A percentile compares a stretch with the other conserved stretches of the same genome.
Conservation (phyloP, 1,140 invertebrate species). For the Drosophila sulfurigaster region DNA sequence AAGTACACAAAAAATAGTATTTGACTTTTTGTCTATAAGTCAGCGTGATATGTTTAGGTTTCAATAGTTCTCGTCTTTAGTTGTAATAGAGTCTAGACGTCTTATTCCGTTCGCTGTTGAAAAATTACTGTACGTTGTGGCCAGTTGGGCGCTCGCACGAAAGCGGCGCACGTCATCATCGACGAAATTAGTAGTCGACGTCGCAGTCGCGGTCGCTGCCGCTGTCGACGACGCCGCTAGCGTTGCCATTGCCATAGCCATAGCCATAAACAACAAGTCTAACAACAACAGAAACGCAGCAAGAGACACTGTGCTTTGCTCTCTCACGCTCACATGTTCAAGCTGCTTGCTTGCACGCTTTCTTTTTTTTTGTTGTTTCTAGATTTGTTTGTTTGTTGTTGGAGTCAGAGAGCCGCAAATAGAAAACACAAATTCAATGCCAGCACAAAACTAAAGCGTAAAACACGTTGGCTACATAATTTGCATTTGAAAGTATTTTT, state of each 20-base stretch:
- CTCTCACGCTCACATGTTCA: constrained; percentile 32
- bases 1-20: constrained; percentile 55
- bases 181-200: constrained; percentile 66
- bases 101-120: constrained; percentile 67
- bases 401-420: constrained; percentile 57
- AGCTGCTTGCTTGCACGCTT: constrained; percentile 33
- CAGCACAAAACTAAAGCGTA: constrained; percentile 30
- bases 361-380: constrained; percentile 56
- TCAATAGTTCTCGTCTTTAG: neutral
- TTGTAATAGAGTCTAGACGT: constrained; percentile 40
- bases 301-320: constrained; percentile 10
- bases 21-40: constrained; percentile 10
- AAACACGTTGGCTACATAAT: constrained; percentile 30
- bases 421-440: constrained; percentile 60
- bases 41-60: constrained; percentile 16
- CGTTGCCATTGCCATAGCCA: constrained; percentile 48
- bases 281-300: constrained; percentile 24
- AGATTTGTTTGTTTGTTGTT: constrained; percentile 49
- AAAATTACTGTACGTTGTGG: constrained; percentile 66
- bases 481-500: constrained; percentile 27
- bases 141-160: constrained; percentile 49
- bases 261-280: constrained; percentile 42
- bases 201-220: constrained; percentile 20
- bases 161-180: constrained; percentile 66
- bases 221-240: constrained; percentile 1